phyloP scores from a whole-genome alignment of 2,113 vertebrate genomes.

The Proteles cristata region DNA sequence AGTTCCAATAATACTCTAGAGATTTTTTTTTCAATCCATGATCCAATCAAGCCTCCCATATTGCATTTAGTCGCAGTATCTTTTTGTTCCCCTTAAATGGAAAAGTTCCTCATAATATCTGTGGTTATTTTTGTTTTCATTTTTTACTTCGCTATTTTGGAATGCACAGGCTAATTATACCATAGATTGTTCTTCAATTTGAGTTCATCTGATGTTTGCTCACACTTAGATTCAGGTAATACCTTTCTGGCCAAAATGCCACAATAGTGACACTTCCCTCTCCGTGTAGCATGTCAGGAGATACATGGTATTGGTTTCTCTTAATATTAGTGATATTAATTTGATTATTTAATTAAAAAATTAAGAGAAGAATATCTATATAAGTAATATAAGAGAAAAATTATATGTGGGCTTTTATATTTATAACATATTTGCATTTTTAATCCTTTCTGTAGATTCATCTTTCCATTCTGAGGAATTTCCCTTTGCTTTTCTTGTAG shows the following conservation, averaged over 20 bases:
- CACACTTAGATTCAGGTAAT: background rate
- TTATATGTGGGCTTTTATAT: background rate
- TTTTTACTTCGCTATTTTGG: background rate
- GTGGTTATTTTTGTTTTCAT: background rate
- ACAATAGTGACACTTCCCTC: background rate
- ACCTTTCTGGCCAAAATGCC: background rate
- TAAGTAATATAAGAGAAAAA: background rate
- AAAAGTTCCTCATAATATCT: background rate
- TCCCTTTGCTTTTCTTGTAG: background rate
- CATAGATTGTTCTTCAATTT: background rate
- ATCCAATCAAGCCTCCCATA: background rate
- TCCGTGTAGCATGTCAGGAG: background rate
- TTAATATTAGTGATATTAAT: background rate
- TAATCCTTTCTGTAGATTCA: background rate
- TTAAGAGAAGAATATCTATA: background rate
- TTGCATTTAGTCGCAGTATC: background rate
- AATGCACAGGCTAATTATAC: background rate
- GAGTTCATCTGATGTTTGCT: background rate
- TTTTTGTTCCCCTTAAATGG: background rate
- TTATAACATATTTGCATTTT: background rate
- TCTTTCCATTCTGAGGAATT: background rate
- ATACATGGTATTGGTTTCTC: background rate
- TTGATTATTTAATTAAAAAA: background rate
- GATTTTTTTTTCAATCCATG: background rate
- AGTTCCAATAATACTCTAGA: background rate